A percentile compares a stretch with the other conserved stretches of the same genome.
phyloP scores from a whole-genome alignment of 2,797 vertebrate genomes.

The Clarias laeviceps region DNA sequence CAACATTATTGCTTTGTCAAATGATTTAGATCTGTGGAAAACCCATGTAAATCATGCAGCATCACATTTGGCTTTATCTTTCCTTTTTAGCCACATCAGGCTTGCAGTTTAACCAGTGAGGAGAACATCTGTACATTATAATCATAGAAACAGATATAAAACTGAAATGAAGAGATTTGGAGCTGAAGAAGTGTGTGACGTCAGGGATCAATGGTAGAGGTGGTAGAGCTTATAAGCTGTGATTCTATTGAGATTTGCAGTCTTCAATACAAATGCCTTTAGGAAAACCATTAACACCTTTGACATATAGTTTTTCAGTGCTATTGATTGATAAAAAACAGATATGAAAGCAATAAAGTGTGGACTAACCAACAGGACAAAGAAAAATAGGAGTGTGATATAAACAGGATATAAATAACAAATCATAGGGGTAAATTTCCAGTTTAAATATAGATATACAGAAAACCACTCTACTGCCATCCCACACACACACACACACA shows the following conservation, averaged over 20 bases:
- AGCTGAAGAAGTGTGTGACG: not conserved
- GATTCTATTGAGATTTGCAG: not conserved
- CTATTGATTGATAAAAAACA: not conserved
- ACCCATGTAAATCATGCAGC: not conserved
- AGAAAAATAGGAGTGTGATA: not conserved
- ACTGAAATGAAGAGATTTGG: not conserved
- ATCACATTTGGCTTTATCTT: not conserved
- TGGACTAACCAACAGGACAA: not conserved
- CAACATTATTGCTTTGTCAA: not conserved
- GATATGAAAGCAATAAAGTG: not conserved
- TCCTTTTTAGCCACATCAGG: not conserved
- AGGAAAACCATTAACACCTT: not conserved
- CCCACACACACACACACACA: conserved; percentile 45
- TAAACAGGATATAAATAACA: not conserved
- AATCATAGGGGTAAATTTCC: not conserved
- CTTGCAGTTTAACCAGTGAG: not conserved
- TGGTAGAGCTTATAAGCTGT: not conserved
- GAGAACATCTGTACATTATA: not conserved
- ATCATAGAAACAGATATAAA: not conserved
- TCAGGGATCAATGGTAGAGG: not conserved
- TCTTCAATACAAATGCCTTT: not conserved
- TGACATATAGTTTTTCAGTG: not conserved
- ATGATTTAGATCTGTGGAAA: not conserved
- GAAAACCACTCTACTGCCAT: conserved; percentile 35
- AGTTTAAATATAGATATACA: not conserved